Evolutionary conservation across 2,797 vertebrate species (phyloP), one percentile per base, ranked within the genome.

Genomic region (Glyptemys insculpta): DNA sequence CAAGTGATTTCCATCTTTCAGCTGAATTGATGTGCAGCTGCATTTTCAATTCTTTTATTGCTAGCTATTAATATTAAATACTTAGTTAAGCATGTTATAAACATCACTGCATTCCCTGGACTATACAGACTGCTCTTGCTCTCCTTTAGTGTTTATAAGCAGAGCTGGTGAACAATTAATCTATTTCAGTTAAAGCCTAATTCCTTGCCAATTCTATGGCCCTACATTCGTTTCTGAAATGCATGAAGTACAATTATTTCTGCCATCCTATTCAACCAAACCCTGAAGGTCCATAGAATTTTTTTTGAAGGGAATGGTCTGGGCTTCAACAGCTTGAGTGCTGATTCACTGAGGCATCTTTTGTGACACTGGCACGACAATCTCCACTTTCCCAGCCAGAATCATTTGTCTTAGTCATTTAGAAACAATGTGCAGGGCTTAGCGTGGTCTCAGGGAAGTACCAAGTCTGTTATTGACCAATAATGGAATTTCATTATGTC

Each of bases 291-390:
- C 87, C 86, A 87, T 89, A 92, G 95, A 95, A 95, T 97, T 96
- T 91, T 89, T 97, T 96, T 90, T 89, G 90, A 72, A 57, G 19
- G 12, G n/a, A 94, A 94, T 82, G 93, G 91, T 92, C 94, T 96
- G 87, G 72, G 85, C 96, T 97, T 96, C 88, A 94, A 52, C 97
- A 97, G 92, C 95, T 86, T 93, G 95, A 85, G 92, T 96, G 74
- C 94, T 96, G 94, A 97, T 97, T 97, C 96, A 97, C 78, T 88
- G 82, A 93, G 96, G 93, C 95, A 96, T 98, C 95, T 97, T 95
- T 94, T 97, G 37, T 85, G 94, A 68, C 91, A 83, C 92, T 96
- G 93, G 88, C 89, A 90, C 76, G 87, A 94, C 91, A 96, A 91
- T 89, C 94, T 95, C 91, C 53, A 68, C 94, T 95, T 97, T 81